Evolutionary conservation across 2,888 invertebrate genomes (phyloP).

Genomic region (Capitulum mitella): DNA sequence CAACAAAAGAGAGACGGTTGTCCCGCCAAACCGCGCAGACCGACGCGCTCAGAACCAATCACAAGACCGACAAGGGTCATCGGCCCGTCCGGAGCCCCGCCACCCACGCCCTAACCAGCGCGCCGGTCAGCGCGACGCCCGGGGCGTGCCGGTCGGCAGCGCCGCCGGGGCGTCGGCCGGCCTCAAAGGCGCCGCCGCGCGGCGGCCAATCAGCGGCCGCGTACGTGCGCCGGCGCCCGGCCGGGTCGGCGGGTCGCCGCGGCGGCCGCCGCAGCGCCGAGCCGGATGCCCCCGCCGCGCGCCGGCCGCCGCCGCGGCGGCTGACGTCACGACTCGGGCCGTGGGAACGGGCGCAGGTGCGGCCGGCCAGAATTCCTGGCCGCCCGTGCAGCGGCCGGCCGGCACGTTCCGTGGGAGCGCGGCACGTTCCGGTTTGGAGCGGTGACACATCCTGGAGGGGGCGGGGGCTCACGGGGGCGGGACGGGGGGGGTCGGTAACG

Average conservation of each 20-base stretch:
- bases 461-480: slow-evolving; percentile 34
- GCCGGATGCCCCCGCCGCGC: background rate
- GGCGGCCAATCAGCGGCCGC: background rate
- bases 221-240: slow-evolving; percentile 11
- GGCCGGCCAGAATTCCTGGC: background rate
- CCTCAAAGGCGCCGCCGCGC: background rate
- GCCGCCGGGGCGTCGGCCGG: background rate
- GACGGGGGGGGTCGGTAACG: slow-evolving; percentile 31
- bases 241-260: background rate
- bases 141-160: background rate
- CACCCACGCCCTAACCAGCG: no score
- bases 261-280: background rate
- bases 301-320: background rate
- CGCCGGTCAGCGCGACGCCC: no score
- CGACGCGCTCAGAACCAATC: no score
- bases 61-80: no score
- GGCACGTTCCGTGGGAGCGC: background rate
- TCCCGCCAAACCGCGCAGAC: no score
- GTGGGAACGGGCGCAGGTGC: slow-evolving; percentile 10
- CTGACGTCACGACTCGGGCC: background rate
- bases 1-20: no score
- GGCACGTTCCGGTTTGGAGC: slow-evolving; percentile 30
- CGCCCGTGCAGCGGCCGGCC: background rate
- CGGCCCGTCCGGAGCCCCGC: no score
- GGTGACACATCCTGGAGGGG: slow-evolving; percentile 29